Percentiles rank a stretch among this genome's conserved stretches.
phyloP scores from a whole-genome alignment of 2,888 invertebrate species.

The Melanargia galathea region DNA sequence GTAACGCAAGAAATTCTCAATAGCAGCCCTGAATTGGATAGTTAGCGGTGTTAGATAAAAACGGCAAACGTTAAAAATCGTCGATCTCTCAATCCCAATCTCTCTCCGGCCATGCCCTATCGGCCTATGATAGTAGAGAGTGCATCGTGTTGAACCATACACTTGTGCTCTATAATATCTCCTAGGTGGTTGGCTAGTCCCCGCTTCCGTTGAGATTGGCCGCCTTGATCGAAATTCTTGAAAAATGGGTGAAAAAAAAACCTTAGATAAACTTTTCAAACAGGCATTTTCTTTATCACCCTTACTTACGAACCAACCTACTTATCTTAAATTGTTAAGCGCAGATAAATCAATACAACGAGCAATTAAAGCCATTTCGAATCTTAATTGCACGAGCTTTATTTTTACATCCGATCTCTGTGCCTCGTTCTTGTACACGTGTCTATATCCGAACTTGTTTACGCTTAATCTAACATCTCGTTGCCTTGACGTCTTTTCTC shows the following conservation, averaged over 20 bases:
- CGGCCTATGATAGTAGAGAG: too few relatives aligned
- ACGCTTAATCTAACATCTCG: slow-evolving; percentile 53
- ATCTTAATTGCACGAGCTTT: slow-evolving; percentile 20
- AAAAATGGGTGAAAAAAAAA: too few relatives aligned
- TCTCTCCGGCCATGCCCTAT: neutral
- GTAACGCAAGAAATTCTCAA: too few relatives aligned
- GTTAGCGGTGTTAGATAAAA: too few relatives aligned
- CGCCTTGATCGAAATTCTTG: too few relatives aligned
- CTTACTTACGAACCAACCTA: neutral
- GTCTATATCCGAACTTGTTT: slow-evolving; percentile 53
- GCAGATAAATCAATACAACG: slow-evolving; percentile 33
- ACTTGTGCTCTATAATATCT: too few relatives aligned
- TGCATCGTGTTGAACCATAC: too few relatives aligned
- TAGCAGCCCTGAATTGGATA: too few relatives aligned
- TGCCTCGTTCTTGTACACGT: slow-evolving; percentile 45
- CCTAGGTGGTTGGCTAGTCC: too few relatives aligned
- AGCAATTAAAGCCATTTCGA: slow-evolving; percentile 28
- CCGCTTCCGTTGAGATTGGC: too few relatives aligned
- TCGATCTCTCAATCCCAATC: neutral
- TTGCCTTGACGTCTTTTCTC: slow-evolving; percentile 41
- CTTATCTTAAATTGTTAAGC: slow-evolving; percentile 18
- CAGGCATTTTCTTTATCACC: neutral
- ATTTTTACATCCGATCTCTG: slow-evolving; percentile 36
- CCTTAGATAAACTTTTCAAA: neutral
- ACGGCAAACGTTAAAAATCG: too few relatives aligned